These are phyloP conservation scores for Yasuhikotakia modesta DNA, from an alignment of 2,797 vertebrate species.

Conservation along the genomic window DNA sequence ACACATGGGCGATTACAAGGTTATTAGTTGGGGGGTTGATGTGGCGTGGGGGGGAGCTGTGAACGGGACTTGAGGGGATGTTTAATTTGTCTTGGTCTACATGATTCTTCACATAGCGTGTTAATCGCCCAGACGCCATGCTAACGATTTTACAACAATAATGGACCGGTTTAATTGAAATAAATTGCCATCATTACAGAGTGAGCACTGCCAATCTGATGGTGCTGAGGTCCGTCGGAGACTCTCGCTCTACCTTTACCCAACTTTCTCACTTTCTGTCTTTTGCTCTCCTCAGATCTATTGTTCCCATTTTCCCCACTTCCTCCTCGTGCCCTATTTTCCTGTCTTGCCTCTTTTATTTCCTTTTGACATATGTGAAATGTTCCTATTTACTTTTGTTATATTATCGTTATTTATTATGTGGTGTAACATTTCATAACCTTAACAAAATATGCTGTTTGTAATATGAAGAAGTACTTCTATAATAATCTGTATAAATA, in stretches of 20 bases:
- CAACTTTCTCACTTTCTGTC: conserved; percentile 22
- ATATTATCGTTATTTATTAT: background rate
- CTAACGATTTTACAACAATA: conserved; percentile 70
- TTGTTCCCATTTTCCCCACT: background rate
- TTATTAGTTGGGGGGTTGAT: conserved; percentile 45
- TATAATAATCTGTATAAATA: too few species aligned
- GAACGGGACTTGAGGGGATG: conserved; percentile 53
- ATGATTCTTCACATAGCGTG: conserved; percentile 57
- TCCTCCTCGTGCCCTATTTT: background rate
- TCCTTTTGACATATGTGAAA: background rate
- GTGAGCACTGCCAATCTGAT: conserved; percentile 66
- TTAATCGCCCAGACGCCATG: conserved; percentile 66
- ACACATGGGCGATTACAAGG: conserved; percentile 45
- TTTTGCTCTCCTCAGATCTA: background rate
- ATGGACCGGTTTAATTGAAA: conserved; percentile 71
- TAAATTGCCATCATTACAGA: conserved; percentile 69
- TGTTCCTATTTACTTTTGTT: background rate
- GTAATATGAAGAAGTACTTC: too few species aligned
- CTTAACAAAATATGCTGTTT: background rate
- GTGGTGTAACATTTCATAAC: background rate
- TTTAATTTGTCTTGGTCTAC: conserved; percentile 66
- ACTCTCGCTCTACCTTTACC: conserved; percentile 1
- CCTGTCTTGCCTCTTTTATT: background rate
- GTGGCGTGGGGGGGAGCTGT: conserved; percentile 14
- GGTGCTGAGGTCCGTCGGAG: conserved; percentile 43